A percentile compares a stretch with the other conserved stretches of the same genome.
phyloP scores from a whole-genome alignment of 1,140 invertebrate species.

The Bombus terrestris region DNA sequence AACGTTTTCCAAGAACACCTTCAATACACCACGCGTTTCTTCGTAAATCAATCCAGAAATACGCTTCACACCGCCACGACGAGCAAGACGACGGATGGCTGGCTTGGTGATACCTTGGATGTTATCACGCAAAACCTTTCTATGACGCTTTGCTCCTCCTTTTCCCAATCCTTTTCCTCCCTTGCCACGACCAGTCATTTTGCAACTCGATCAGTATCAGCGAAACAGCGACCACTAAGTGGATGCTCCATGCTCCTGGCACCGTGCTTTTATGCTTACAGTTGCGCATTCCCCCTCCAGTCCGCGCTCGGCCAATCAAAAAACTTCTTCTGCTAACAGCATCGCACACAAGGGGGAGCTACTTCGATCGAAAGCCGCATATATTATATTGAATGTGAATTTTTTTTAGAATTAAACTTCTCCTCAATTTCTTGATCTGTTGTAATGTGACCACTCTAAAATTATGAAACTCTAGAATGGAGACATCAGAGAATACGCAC shows the following conservation, averaged over 20 bases:
- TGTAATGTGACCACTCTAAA: no score
- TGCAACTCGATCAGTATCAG: neutral
- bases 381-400: no score
- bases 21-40: slow-evolving; percentile 61
- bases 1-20: slow-evolving; percentile 62
- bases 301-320: slow-evolving; percentile 4
- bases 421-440: no score
- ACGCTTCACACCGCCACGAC: slow-evolving; percentile 65
- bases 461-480: no score
- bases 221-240: neutral
- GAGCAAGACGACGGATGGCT: slow-evolving; percentile 60
- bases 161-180: slow-evolving; percentile 68
- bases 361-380: no score
- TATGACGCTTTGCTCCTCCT: slow-evolving; percentile 64
- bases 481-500: no score
- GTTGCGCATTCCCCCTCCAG: neutral
- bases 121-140: slow-evolving; percentile 66
- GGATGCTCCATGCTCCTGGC: fast-evolving
- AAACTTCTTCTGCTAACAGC: neutral
- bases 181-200: slow-evolving; percentile 64
- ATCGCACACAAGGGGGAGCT: neutral
- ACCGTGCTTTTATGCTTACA: neutral
- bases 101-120: slow-evolving; percentile 66
- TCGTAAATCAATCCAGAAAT: slow-evolving; percentile 66
- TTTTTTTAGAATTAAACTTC: no score